Evolutionary conservation across 2,888 invertebrate genomes (phyloP), one percentile per base, ranked within the genome.

Genomic region (Rhyacophila evoluta): DNA sequence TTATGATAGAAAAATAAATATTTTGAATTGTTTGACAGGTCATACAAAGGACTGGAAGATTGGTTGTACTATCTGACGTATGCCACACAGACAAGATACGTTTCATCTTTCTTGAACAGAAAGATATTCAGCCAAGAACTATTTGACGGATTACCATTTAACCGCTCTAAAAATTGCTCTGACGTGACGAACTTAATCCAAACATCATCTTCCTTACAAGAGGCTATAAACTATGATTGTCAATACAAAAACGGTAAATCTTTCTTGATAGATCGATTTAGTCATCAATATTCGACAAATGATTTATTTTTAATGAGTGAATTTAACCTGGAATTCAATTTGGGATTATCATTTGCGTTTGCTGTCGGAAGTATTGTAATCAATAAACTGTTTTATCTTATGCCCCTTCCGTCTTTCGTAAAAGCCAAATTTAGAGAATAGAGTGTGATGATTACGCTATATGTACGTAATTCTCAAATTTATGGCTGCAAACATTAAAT

Each of bases 371-470:
- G 96, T 83, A 93, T 95, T 81, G 91, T 96, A 70, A 91, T 97
- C 3, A 97, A 97, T 85, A 93, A 96, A 86, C 92, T 97, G 80
- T 88, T 97, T 74, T 97, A 97, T 87, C 88, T 97, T 68, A 91
- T 97, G 83, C 97, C 97, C 0, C 87, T 97, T 83, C 97, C 97
- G 0, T 92, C 94, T 36, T 95, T 94, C 85, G 91, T 97, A 11
- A 95, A 95, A 84, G 94, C 95, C 81, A 97, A 97, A 87, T 97
- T 97, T 88, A 92, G 96, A 85, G 95, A 95, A 85, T 93, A 86
- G 12, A n/a, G n/a, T n/a, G n/a, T n/a, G n/a, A n/a, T n/a, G n/a
- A n/a, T n/a, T n/a, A n/a, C n/a, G n/a, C n/a, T n/a, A n/a, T n/a
- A n/a, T n/a, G n/a, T n/a, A n/a, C n/a, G n/a, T n/a, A n/a, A n/a